Conservation (phyloP, 2,888 invertebrate genomes). For the Tiliacea aurago region DNA sequence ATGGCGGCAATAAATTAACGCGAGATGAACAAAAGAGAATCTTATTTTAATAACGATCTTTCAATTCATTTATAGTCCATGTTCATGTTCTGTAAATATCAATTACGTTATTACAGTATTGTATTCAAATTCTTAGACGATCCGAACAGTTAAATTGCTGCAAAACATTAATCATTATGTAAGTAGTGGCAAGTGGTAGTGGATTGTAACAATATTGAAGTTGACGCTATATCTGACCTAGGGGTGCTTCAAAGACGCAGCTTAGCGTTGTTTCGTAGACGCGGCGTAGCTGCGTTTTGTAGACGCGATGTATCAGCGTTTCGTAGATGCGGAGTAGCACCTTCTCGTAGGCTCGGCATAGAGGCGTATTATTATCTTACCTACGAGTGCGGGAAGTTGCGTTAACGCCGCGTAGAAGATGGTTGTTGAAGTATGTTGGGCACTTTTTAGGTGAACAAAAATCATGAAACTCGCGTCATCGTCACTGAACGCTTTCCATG, state of each 20-base stretch:
- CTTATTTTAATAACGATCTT: neutral
- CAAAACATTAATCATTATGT: neutral
- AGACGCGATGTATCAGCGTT: neutral
- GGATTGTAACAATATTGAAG: neutral
- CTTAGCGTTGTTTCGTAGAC: neutral
- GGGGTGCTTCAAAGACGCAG: neutral
- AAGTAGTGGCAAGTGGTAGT: neutral
- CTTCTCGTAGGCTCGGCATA: neutral
- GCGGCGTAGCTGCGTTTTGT: neutral
- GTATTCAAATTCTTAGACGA: neutral
- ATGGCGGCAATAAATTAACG: constrained; percentile 11
- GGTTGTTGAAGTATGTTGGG: neutral
- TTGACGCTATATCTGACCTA: neutral
- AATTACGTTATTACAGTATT: neutral
- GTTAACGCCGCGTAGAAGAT: neutral
- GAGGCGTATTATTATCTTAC: too few species aligned
- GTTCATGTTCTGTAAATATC: neutral
- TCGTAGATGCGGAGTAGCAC: neutral
- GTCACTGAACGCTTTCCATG: too few species aligned
- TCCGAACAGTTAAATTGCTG: neutral
- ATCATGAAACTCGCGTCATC: too few species aligned
- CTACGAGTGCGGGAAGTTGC: neutral
- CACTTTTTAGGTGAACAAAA: too few species aligned
- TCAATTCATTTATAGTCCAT: neutral
- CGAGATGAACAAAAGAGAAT: neutral